Conservation (phyloP, 23 tunicate species). For the Ciona savignyi region DNA sequence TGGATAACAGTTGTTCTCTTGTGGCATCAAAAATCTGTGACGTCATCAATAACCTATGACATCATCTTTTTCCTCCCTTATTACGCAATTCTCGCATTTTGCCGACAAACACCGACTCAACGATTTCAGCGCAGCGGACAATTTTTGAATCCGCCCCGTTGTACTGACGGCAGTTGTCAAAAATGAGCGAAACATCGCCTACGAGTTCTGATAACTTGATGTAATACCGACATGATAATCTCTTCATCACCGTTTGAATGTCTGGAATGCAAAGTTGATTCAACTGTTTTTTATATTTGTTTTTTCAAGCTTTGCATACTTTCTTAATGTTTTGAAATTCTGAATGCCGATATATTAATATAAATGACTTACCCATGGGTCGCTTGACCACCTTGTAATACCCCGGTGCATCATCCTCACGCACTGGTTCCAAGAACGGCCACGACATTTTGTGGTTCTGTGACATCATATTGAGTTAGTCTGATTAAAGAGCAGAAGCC, state of each 20-base stretch:
- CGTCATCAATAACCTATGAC: no score
- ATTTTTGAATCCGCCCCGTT: constrained; percentile 90
- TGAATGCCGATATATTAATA: no score
- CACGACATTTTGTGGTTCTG: constrained; percentile 94
- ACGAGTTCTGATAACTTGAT: constrained; percentile 76
- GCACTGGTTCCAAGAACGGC: constrained; percentile 91
- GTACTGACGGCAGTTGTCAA: constrained; percentile 92
- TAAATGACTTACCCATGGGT: constrained; percentile 90
- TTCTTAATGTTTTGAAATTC: no score
- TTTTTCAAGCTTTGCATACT: no score
- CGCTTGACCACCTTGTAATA: constrained; percentile 81
- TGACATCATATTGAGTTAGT: neutral
- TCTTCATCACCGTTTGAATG: constrained; percentile 73
- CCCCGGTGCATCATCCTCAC: constrained; percentile 70
- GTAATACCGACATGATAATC: constrained; percentile 48
- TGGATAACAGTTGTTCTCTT: no score
- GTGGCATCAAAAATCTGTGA: no score
- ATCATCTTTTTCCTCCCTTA: neutral
- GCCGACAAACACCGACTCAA: constrained; percentile 83
- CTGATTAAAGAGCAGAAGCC: no score
- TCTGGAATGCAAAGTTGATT: no score
- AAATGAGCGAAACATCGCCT: constrained; percentile 86
- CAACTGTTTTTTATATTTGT: no score
- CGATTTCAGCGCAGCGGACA: constrained; percentile 90
- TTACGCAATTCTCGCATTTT: constrained; percentile 71